Evolutionary conservation across 2,113 vertebrate genomes (phyloP), one percentile per base, ranked within the genome.

Genomic region (Mirza zaza): DNA sequence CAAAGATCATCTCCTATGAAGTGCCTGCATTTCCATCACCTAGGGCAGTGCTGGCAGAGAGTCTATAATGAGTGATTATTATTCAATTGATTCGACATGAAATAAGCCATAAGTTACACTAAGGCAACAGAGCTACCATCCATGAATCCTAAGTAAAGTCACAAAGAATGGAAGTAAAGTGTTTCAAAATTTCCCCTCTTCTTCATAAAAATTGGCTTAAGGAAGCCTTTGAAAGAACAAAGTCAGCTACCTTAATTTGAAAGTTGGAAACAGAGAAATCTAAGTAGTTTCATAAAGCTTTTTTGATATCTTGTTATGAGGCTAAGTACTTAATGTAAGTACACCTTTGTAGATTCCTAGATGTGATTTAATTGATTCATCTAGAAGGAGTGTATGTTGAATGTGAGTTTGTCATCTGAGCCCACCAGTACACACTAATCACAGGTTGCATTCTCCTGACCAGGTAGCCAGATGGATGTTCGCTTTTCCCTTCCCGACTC

Each of bases 171-270:
- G 32, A 87, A 93, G 76, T 42, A 42, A 65, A 32, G 7, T 77
- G 23, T 77, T 92, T 57, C 29, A 59, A 61, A 94, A 14, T 36
- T 29, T 67, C 59, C 55, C 14, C 20, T 80, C 82, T 42, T 88
- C 73, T 91, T 91, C 82, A 91, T 95, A 95, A 97, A 95, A 86
- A 39, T 1, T 59, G 73, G 61, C 95, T 86, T 70, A 67, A 21
- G 34, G 67, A 85, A 79, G 27, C 11, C 75, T 91, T 34, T 82
- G 73, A 88, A 89, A 48, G 59, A n/a, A 68, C 32, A 71, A 83
- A 73, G 21, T n/a, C 18, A 14, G 52, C 27, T 45, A 21, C 48
- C 48, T 91, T 63, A 39, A 93, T 45, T 83, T 79, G 36, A 93
- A 73, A 89, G 55, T 13, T 27, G 5, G 65, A 59, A 73, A 55